Evolutionary conservation across 2,113 vertebrate genomes (phyloP), one percentile per base, ranked within the genome.

Genomic region (Salvator merianae): DNA sequence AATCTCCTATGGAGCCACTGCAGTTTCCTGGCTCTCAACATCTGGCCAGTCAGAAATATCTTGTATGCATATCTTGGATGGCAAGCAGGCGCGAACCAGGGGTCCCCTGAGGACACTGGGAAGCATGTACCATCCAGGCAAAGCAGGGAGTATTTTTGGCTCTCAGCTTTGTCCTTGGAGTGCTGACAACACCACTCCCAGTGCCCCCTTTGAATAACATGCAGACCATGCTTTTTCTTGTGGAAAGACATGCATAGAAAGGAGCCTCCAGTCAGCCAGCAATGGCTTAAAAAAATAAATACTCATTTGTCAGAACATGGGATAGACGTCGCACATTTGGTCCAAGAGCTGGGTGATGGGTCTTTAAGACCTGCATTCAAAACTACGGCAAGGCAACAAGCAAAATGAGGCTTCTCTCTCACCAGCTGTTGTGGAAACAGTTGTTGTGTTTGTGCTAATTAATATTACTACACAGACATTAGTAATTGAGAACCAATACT

Each of bases 101-200:
- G 53, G 14, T 71, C 13, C 3, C 32, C 47, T 55, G 18, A 55
- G 16, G 14, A 26, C 32, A 3, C 13, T 59, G 79, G 36, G 66
- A 36, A 53, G 34, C 8, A 6, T n/a, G 53, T 2, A 36, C 79
- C 5, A 13, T 30, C 32, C 50, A 32, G 9, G 8, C 89, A 89
- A 91, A 86, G 16, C 88, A 91, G 89, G 82, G 87, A 86, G 88
- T 91, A 93, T 92, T 93, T 93, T 88, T 91, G 84, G 88, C 84
- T 87, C 86, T 86, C 71, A 36, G 85, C 1, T 0, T 86, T 84
- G 88, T 87, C 92, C 88, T 92, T 94, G 93, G 92, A 91, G 73
- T 72, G 82, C 88, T 88, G 92, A 92, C 91, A 93, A 86, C 78
- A 63, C 92, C 82, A 86, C 91, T 92, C 94, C 90, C 93, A 87